These are phyloP conservation scores for Tigriopus japonicus DNA, from an alignment of 1,140 invertebrate genomes.

Conservation along the genomic window DNA sequence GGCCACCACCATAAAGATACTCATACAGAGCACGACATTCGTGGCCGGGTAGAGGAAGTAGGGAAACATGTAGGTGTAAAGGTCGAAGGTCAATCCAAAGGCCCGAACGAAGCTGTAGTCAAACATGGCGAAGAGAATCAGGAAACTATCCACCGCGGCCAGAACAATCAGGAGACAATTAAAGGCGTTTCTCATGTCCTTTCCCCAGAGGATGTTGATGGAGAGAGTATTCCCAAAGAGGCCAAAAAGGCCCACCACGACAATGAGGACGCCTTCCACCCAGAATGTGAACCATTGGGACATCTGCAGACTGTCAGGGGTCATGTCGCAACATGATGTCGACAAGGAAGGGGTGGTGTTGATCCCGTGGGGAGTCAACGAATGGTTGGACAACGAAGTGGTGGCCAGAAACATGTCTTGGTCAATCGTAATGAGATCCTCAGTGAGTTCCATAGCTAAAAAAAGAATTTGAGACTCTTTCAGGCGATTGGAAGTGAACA, in stretches of 20 bases:
- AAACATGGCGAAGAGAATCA: neutral
- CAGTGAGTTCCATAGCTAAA: too few relatives aligned
- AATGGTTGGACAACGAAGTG: too few relatives aligned
- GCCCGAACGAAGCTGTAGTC: neutral
- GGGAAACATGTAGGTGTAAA: neutral
- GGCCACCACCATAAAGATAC: conserved; percentile 28
- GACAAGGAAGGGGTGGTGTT: too few relatives aligned
- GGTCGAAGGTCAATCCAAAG: neutral
- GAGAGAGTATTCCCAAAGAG: conserved; percentile 3
- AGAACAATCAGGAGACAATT: conserved; percentile 1
- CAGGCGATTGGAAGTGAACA: too few relatives aligned
- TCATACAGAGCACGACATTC: conserved; percentile 18
- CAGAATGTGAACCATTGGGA: too few relatives aligned
- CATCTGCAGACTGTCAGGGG: too few relatives aligned
- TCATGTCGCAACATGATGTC: too few relatives aligned
- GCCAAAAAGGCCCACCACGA: neutral
- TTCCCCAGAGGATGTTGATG: neutral
- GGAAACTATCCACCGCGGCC: neutral
- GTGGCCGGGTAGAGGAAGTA: conserved; percentile 5
- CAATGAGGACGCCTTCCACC: too few relatives aligned
- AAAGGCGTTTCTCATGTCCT: neutral
- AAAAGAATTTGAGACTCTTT: too few relatives aligned
- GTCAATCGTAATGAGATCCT: too few relatives aligned
- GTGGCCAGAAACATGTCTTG: too few relatives aligned
- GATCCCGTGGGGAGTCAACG: too few relatives aligned